Evolutionary conservation across 2,888 invertebrate genomes (phyloP), one percentile per base, ranked within the genome.

Genomic region (Eupithecia inturbata): DNA sequence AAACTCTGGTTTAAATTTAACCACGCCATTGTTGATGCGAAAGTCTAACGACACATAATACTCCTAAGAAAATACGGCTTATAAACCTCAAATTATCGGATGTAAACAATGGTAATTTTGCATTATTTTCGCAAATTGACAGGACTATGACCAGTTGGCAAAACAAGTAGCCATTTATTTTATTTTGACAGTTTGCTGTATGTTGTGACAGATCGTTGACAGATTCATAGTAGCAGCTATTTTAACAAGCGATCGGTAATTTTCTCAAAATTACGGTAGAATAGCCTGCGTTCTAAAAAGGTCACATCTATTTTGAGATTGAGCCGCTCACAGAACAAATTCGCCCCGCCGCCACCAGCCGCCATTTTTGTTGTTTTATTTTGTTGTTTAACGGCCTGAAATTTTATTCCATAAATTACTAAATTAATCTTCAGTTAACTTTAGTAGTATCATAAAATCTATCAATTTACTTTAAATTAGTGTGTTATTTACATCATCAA

Each of bases 1-100:
- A 96, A 92, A 92, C 96, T 96, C 83, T 96, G 95, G 89, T 96
- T 96, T 75, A 95, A 85, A 88, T 96, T 96, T 76, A 96, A 93
- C 96, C 96, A 97, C 89, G 96, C 95, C 96, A 96, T 96, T 83
- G 88, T 92, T 53, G 73, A 76, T 71, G 49, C 22, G 31, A 77
- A 71, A 73, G 78, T 79, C 81, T 83, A 84, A 76, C 80, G 77
- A 81, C 84, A 88, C 92, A 93, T 89, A 89, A 89, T 89, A 92
- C 89, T 84, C 78, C 81, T 78, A 79, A 85, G 70, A 67, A 75
- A 69, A 26, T 81, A 83, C 78, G 66, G 77, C 86, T 88, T 84
- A 85, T 53, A 71, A 73, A 81, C 84, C 82, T 74, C 80, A 76
- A 76, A 80, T 79, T 78, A 85, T 79, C 77, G 76, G 78, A 87